These are phyloP conservation scores for Nomada ferruginata DNA, from an alignment of 2,888 invertebrate genomes.

Conservation along the genomic window DNA sequence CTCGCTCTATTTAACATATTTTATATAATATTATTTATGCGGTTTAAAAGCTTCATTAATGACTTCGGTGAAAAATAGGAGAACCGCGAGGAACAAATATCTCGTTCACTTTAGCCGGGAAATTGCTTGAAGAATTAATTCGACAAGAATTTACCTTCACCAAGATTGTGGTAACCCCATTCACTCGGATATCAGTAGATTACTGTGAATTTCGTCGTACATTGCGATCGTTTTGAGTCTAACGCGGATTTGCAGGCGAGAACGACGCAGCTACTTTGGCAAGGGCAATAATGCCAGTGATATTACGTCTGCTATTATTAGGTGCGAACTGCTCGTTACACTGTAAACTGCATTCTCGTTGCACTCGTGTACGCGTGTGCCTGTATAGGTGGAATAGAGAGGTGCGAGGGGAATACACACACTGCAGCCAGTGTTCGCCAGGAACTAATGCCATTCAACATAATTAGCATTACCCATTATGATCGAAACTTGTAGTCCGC, in stretches of 20 bases:
- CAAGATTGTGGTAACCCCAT: too few species aligned
- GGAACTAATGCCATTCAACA: conserved; percentile 65
- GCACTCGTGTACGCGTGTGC: too few species aligned
- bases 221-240: conserved; percentile 9
- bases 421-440: conserved; percentile 15
- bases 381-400: too few species aligned
- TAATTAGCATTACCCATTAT: conserved; percentile 68
- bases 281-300: conserved; percentile 43
- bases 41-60: too few species aligned
- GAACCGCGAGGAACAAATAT: too few species aligned
- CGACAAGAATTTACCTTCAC: too few species aligned
- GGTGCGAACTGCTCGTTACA: conserved; percentile 68
- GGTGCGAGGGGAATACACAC: neutral
- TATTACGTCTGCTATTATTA: conserved; percentile 64
- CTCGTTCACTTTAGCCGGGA: too few species aligned
- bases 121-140: too few species aligned
- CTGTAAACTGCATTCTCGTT: conserved; percentile 54
- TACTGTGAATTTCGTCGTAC: neutral
- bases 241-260: conserved; percentile 27
- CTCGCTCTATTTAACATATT: too few species aligned
- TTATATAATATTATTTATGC: too few species aligned
- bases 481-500: conserved; percentile 55
- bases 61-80: too few species aligned
- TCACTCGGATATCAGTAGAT: neutral
- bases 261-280: conserved; percentile 41